Conservation (phyloP, 2,113 vertebrate species). For the Martes martes region DNA sequence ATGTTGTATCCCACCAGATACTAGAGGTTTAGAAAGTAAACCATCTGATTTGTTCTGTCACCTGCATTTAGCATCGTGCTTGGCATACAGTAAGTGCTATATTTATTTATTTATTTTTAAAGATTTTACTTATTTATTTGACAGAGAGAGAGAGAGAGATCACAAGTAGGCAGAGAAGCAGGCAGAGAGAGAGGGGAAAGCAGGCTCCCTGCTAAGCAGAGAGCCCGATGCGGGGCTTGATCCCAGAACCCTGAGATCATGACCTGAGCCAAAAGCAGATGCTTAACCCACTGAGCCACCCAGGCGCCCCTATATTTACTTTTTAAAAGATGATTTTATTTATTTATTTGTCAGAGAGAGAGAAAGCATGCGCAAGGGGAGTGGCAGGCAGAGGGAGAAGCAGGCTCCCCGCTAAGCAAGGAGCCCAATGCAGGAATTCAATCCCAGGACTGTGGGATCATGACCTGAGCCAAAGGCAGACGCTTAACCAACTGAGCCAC, state of each 20-base stretch:
- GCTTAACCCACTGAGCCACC: too few relatives aligned
- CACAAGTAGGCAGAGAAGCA: too few relatives aligned
- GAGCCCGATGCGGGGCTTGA: too few relatives aligned
- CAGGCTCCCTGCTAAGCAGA: too few relatives aligned
- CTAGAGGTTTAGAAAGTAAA: neutral
- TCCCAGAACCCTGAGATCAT: too few relatives aligned
- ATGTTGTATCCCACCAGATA: neutral
- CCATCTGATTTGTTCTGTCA: neutral
- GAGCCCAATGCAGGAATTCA: neutral
- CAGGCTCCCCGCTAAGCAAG: neutral
- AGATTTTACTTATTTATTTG: too few relatives aligned
- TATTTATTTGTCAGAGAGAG: neutral
- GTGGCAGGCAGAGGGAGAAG: neutral
- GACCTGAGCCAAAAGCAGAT: too few relatives aligned
- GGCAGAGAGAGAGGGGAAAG: too few relatives aligned
- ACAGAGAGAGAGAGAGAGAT: too few relatives aligned
- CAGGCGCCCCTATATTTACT: too few relatives aligned
- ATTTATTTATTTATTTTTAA: neutral
- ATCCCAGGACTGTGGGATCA: neutral
- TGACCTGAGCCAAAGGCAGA: neutral
- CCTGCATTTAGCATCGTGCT: neutral
- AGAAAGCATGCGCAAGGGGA: neutral
- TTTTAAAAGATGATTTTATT: neutral
- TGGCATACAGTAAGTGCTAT: neutral
- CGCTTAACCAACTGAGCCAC: neutral